These are phyloP conservation scores for Pemphigus obesinymphae DNA, from an alignment of 1,140 invertebrate genomes.

Conservation along the genomic window DNA sequence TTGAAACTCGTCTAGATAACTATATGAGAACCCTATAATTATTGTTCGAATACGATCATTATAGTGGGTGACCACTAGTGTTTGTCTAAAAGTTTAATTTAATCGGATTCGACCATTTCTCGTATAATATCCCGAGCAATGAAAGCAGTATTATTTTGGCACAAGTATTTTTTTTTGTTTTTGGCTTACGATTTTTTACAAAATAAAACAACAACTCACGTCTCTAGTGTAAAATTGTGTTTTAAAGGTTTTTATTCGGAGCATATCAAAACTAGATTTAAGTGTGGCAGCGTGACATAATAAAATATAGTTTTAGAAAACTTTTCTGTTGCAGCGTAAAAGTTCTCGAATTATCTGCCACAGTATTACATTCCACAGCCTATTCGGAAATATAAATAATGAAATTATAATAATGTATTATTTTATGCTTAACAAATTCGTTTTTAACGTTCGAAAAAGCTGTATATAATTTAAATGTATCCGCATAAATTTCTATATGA, in stretches of 20 bases:
- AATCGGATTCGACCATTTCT: too few species aligned
- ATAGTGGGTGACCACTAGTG: too few species aligned
- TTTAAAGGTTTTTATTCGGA: neutral
- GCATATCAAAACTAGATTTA: constrained; percentile 13
- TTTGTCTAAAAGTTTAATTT: too few species aligned
- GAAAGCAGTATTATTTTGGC: too few species aligned
- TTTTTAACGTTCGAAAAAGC: neutral
- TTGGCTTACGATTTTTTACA: too few species aligned
- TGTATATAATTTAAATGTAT: neutral
- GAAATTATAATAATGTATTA: neutral
- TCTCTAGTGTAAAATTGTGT: neutral
- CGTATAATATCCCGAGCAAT: too few species aligned
- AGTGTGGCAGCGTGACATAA: neutral
- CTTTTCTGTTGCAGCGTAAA: neutral
- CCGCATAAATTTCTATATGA: neutral
- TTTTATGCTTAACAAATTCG: neutral
- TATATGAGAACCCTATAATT: too few species aligned
- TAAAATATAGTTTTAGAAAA: constrained; percentile 11
- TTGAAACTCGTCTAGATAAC: too few species aligned
- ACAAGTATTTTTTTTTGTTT: neutral
- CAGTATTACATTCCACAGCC: neutral
- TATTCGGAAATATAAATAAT: neutral
- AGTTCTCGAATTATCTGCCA: constrained; percentile 5
- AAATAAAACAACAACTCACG: neutral
- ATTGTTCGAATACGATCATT: too few species aligned